These are phyloP conservation scores for Muscicapa striata DNA, from an alignment of 2,797 vertebrate genomes.

Conservation along the genomic window DNA sequence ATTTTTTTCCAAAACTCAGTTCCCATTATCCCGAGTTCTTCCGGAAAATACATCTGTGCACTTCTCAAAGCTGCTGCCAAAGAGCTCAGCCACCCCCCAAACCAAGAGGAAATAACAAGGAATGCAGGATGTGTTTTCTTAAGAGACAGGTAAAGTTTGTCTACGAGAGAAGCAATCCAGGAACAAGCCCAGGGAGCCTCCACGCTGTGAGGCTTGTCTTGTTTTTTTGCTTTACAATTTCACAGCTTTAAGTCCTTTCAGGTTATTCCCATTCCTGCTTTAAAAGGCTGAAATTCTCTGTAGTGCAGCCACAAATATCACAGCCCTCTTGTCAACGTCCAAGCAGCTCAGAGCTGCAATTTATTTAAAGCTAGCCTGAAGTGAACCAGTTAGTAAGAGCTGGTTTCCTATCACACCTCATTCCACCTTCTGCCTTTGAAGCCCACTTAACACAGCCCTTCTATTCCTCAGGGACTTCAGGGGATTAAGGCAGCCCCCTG, in stretches of 20 bases:
- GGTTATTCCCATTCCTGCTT: background rate
- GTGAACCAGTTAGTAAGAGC: slow-evolving; percentile 71
- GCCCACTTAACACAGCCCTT: slow-evolving; percentile 54
- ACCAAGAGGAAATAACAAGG: background rate
- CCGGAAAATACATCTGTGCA: background rate
- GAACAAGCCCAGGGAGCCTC: background rate
- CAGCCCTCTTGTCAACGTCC: slow-evolving; percentile 51
- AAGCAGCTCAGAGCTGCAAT: slow-evolving; percentile 51
- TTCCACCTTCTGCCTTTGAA: slow-evolving; percentile 65
- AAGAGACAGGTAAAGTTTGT: slow-evolving; percentile 9
- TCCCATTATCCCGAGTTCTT: background rate
- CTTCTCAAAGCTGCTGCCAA: background rate
- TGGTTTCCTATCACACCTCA: slow-evolving; percentile 66
- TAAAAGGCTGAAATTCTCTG: slow-evolving; percentile 53
- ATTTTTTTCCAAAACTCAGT: background rate
- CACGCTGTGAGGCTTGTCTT: background rate
- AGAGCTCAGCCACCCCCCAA: background rate
- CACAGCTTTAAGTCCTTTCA: background rate
- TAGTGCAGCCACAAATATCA: slow-evolving; percentile 50
- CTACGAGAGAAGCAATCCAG: background rate
- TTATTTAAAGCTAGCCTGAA: slow-evolving; percentile 71
- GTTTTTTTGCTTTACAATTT: background rate
- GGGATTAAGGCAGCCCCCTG: slow-evolving; percentile 42
- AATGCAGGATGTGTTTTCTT: background rate
- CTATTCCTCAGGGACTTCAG: slow-evolving; percentile 36